Percentiles rank a stretch among this genome's conserved stretches.
These are phyloP conservation scores for Nasalis larvatus DNA, from an alignment of 2,113 vertebrate genomes.

Conservation along the genomic window DNA sequence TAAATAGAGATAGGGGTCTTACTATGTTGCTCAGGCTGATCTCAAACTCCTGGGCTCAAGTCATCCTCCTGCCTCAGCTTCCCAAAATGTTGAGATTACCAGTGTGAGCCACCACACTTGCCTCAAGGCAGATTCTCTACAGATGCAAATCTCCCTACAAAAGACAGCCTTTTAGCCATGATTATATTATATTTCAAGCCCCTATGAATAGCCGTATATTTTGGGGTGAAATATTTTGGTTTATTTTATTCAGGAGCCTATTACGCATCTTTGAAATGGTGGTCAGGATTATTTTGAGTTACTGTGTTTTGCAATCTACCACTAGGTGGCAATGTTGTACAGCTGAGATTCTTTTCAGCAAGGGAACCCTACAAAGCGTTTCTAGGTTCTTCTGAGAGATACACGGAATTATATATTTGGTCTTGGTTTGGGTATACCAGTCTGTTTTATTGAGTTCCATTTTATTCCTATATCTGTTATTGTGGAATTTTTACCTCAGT, in stretches of 20 bases:
- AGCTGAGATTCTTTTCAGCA: not conserved
- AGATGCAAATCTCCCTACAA: not conserved
- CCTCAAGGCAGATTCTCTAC: not conserved
- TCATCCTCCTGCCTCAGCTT: no score
- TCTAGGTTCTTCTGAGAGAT: not conserved
- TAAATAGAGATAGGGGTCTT: no score
- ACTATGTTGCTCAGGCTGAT: no score
- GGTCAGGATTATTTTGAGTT: not conserved
- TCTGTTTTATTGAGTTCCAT: not conserved
- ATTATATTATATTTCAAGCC: not conserved
- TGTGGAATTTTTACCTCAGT: not conserved
- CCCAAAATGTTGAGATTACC: no score
- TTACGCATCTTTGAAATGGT: not conserved
- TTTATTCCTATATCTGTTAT: conserved; percentile 22
- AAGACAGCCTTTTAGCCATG: not conserved
- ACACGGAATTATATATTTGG: not conserved
- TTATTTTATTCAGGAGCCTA: not conserved
- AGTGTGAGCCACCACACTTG: not conserved
- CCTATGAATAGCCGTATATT: not conserved
- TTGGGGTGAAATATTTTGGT: not conserved
- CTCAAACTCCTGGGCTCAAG: no score
- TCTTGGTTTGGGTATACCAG: not conserved
- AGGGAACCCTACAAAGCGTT: not conserved
- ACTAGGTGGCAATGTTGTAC: conserved; percentile 57
- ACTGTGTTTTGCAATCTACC: not conserved